Evolutionary conservation across 1,140 invertebrate species (phyloP), one percentile per base, ranked within the genome.

Genomic region (Solenopsis invicta): DNA sequence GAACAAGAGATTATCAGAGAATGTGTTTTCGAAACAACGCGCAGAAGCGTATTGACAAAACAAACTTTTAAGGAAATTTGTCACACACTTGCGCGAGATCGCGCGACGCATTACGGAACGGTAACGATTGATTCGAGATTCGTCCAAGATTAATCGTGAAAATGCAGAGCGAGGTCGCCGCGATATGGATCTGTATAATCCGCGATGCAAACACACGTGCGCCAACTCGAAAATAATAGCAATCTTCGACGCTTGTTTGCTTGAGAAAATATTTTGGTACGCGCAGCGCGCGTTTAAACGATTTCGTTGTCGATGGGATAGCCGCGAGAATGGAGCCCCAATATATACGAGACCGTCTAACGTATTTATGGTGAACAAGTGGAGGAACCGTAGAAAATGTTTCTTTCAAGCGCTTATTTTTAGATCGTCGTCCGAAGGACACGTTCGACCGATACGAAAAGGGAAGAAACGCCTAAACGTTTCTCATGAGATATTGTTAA

Each of bases 311-410:
- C 24, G 59, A 77, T 52, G 72, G 24, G n/a, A 62, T 37, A 69
- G 24, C 69, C 48, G 41, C 54, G 50, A 41, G 66, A 74, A 37
- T 50, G 62, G 59, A 85, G 71, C 34, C 48, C 34, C 48, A 45
- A 76, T 76, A 85, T 77, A 85, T 77, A 77, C 29, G 72, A 75
- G 45, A 71, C 61, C 4, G 82, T 77, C 56, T 50, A 85, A 85
- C 48, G 72, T 85, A 77, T 85, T 85, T 85, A 85, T 77, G 82
- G 74, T 85, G 41, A 76, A 85, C 72, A 77, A 85, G 61, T 75
- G 72, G 48, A 77, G 72, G 29, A 61, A 50, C 41, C 41, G 48
- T 37, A 45, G 72, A 85, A 50, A 50, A 85, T 10, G 48, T 34
- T 76, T 64, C 41, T 76, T 50, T 34, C 66, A 34, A 48, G 45